A percentile compares a stretch with the other conserved stretches of the same genome.
Evolutionary conservation across 2,888 invertebrate species (phyloP).

Genomic region (Conomelus anceps): DNA sequence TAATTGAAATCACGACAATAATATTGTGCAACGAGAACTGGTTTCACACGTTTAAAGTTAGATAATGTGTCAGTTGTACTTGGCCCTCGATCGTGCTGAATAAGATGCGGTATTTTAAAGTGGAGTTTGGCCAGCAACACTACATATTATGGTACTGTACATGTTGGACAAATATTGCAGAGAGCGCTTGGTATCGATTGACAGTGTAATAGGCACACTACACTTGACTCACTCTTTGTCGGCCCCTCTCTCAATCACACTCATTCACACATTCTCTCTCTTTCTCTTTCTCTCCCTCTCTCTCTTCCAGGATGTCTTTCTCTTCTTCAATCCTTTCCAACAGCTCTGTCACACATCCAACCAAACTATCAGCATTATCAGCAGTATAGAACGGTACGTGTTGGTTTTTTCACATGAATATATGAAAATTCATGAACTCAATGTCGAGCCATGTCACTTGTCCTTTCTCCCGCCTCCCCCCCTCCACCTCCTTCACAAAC

Average conservation of each 20-base stretch:
- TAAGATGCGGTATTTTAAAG: too few relatives aligned
- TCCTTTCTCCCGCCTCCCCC: background rate
- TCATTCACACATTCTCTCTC: background rate
- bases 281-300: background rate
- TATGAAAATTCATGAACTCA: slow-evolving; percentile 9
- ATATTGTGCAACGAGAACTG: too few relatives aligned
- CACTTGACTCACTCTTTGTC: background rate
- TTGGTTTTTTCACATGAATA: slow-evolving; percentile 1
- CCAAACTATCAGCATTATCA: background rate
- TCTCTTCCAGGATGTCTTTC: too few relatives aligned
- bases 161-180: background rate
- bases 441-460: background rate
- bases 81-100: too few relatives aligned
- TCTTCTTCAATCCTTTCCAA: background rate
- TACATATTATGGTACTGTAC: background rate
- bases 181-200: background rate
- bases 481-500: background rate
- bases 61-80: too few relatives aligned
- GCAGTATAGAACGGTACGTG: background rate
- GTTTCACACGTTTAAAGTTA: too few relatives aligned
- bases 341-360: background rate
- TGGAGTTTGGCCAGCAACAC: background rate
- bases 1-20: too few relatives aligned
- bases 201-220: background rate
- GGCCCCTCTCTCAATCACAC: background rate